Conservation (phyloP, 2,113 vertebrate species). For the Cochlearius cochlearius region DNA sequence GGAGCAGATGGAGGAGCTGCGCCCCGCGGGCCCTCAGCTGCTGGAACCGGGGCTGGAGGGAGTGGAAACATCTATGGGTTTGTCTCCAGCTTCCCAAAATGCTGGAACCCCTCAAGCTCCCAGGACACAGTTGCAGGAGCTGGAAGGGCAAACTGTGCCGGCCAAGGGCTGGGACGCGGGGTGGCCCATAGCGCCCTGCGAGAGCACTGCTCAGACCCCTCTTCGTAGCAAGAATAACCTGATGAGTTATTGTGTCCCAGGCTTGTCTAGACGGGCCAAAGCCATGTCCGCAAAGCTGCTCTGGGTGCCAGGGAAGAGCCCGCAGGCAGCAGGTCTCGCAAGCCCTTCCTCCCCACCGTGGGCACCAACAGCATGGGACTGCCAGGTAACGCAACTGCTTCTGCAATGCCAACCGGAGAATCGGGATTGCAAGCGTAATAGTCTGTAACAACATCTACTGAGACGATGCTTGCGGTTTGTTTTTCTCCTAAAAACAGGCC, state of each 20-base stretch:
- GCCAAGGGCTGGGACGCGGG: fast-evolving
- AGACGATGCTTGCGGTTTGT: not conserved
- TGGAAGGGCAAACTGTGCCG: not conserved
- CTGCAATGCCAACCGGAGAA: not conserved
- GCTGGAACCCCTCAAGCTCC: not conserved
- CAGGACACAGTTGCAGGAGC: fast-evolving
- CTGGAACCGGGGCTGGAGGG: fast-evolving
- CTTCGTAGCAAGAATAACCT: not conserved
- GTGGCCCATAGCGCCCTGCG: fast-evolving
- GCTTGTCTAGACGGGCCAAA: not conserved
- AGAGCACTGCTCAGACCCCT: fast-evolving
- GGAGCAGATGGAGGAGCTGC: not conserved
- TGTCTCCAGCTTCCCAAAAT: not conserved
- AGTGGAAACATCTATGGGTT: not conserved
- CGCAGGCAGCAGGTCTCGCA: fast-evolving
- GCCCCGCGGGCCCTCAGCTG: fast-evolving
- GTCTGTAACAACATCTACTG: not conserved
- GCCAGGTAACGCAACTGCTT: fast-evolving
- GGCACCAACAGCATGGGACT: fast-evolving
- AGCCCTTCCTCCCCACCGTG: fast-evolving
- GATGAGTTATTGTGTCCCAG: not conserved
- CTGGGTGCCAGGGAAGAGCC: not conserved
- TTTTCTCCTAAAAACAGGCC: not conserved
- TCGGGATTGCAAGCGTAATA: not conserved
- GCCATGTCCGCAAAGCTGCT: fast-evolving